Conservation (phyloP, 2,113 vertebrate genomes). For the Lepidothrix coronata region DNA sequence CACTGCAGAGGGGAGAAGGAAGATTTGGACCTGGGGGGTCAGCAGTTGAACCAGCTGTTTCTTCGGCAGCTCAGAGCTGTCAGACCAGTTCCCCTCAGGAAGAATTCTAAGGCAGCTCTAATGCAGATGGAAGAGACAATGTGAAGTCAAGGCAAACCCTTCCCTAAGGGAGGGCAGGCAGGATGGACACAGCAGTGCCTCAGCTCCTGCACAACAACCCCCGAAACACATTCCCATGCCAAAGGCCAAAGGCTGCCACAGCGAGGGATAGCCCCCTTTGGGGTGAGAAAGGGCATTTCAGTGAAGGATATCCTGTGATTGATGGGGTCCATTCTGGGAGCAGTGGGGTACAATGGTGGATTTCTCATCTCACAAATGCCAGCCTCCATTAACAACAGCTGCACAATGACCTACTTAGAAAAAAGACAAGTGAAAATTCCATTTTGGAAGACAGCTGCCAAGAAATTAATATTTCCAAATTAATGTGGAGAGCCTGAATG, state of each 20-base stretch:
- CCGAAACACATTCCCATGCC: background rate
- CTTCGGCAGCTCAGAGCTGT: conserved; percentile 2
- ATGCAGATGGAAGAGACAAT: background rate
- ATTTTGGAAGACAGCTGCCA: conserved; percentile 52
- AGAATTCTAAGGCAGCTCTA: background rate
- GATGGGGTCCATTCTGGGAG: background rate
- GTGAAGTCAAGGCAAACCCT: background rate
- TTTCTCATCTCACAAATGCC: conserved; percentile 44
- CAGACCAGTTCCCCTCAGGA: background rate
- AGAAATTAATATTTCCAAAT: conserved; percentile 56
- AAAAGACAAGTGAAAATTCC: conserved; percentile 52
- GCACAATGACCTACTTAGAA: conserved; percentile 42
- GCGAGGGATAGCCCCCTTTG: background rate
- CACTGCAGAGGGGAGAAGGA: background rate
- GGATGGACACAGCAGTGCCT: background rate
- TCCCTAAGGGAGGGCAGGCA: background rate
- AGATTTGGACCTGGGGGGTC: background rate
- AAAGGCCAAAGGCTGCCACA: conserved; percentile 3
- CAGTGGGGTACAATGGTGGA: background rate
- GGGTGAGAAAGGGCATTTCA: background rate
- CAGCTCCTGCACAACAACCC: background rate
- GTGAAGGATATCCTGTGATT: background rate
- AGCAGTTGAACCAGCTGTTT: background rate
- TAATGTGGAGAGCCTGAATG: conserved; percentile 42
- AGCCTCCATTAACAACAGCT: conserved; percentile 43